Percentiles rank a stretch among this genome's conserved stretches.
phyloP scores from a whole-genome alignment of 2,888 invertebrate species.

The Apotomis betuletana region DNA sequence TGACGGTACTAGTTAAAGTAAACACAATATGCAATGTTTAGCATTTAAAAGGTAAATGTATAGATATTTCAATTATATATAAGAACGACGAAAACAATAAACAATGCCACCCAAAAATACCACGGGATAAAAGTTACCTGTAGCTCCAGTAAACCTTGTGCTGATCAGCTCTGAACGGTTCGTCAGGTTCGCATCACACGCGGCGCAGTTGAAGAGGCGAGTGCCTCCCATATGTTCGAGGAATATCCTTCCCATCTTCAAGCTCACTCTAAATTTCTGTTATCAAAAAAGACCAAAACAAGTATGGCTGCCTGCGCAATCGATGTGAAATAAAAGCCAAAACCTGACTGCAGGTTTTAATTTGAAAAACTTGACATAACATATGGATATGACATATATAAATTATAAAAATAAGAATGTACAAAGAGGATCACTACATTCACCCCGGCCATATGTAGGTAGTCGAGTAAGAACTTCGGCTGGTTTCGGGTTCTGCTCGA shows the following conservation, averaged over 20 bases:
- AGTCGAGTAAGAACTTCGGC: too few relatives aligned
- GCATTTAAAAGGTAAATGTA: slow-evolving; percentile 32
- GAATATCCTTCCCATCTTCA: slow-evolving; percentile 94
- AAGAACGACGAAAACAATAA: slow-evolving; percentile 9
- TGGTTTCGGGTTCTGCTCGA: too few relatives aligned
- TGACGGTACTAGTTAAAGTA: background rate
- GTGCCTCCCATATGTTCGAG: slow-evolving; percentile 97
- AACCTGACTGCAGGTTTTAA: too few relatives aligned
- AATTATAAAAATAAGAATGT: too few relatives aligned
- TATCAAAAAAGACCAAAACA: slow-evolving; percentile 50
- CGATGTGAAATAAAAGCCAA: background rate
- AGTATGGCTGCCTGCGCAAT: slow-evolving; percentile 29
- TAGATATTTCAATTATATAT: too few relatives aligned
- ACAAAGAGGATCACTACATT: too few relatives aligned
- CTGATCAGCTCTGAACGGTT: slow-evolving; percentile 97
- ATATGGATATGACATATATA: too few relatives aligned
- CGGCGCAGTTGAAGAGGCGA: slow-evolving; percentile 96
- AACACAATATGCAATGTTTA: background rate
- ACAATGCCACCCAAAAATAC: slow-evolving; percentile 8
- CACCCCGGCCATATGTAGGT: too few relatives aligned
- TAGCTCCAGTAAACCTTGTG: slow-evolving; percentile 98
- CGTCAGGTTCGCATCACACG: slow-evolving; percentile 97
- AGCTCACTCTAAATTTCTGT: slow-evolving; percentile 44
- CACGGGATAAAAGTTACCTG: slow-evolving; percentile 84
- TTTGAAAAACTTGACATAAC: too few relatives aligned